These are phyloP conservation scores for Sprattus sprattus DNA, from an alignment of 2,113 vertebrate species.

Conservation along the genomic window DNA sequence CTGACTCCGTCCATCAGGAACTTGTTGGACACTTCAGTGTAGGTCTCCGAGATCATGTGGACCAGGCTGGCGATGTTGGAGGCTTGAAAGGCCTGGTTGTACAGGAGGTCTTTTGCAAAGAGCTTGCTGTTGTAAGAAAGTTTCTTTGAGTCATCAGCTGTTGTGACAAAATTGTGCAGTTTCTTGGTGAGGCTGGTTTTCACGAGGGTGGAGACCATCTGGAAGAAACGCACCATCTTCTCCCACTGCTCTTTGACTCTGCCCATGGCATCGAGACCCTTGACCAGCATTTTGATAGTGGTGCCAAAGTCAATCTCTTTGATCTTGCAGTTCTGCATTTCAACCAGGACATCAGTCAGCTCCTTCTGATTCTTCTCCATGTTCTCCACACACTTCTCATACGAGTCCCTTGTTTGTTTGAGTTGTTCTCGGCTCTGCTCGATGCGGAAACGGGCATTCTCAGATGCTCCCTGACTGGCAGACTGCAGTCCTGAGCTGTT, in stretches of 20 bases:
- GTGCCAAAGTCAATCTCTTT: conserved; percentile 46
- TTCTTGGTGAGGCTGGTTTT: conserved; percentile 37
- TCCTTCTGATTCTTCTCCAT: conserved; percentile 42
- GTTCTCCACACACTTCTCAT: conserved; percentile 34
- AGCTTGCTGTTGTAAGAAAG: not conserved
- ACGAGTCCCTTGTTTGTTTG: conserved; percentile 6
- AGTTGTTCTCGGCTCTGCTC: conserved; percentile 40
- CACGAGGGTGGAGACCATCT: conserved; percentile 56
- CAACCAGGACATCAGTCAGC: conserved; percentile 38
- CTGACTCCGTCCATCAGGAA: conserved; percentile 47
- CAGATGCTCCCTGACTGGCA: conserved; percentile 10
- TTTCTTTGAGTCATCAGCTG: not conserved
- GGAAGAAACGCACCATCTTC: conserved; percentile 55
- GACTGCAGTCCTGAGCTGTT: not conserved
- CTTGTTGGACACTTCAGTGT: conserved; percentile 23
- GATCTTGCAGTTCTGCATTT: conserved; percentile 36
- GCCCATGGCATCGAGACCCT: conserved; percentile 48
- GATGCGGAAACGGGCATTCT: conserved; percentile 34
- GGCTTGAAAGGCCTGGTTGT: conserved; percentile 48
- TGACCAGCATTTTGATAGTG: conserved; percentile 44
- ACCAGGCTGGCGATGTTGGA: conserved; percentile 44
- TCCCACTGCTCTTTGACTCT: conserved; percentile 53
- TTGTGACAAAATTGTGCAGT: conserved; percentile 38
- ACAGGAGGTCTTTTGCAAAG: conserved; percentile 43
- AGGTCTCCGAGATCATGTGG: conserved; percentile 53